Percentiles rank a stretch among this genome's conserved stretches.
Evolutionary conservation across 2,888 invertebrate species (phyloP).

Genomic region (Tenthredo distinguenda): DNA sequence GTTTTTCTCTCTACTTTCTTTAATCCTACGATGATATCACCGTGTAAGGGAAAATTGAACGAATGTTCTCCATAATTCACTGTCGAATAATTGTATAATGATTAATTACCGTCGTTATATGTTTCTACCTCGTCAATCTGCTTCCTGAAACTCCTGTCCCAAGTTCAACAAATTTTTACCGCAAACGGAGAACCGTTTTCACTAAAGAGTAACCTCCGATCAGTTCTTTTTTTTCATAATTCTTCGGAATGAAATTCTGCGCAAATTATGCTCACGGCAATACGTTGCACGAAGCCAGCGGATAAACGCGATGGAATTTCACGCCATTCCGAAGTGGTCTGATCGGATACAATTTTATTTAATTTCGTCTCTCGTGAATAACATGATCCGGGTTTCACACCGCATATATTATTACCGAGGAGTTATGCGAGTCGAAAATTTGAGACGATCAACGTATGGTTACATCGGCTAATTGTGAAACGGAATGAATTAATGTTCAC

Average conservation of each 20-base stretch:
- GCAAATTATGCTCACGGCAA: neutral
- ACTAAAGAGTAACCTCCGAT: neutral
- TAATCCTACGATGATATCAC: neutral
- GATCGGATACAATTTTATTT: neutral
- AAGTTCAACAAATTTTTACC: neutral
- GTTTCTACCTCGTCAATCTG: neutral
- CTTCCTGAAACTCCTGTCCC: neutral
- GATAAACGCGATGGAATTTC: neutral
- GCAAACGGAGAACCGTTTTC: neutral
- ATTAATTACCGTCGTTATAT: neutral
- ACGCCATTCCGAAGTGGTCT: neutral
- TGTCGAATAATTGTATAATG: neutral
- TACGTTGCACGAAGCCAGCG: neutral
- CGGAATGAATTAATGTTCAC: conserved; percentile 22
- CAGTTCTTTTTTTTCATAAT: neutral
- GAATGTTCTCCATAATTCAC: neutral
- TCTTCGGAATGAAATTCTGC: neutral
- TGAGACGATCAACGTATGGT: neutral
- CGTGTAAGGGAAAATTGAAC: neutral
- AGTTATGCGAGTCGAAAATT: neutral
- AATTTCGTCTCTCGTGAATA: neutral
- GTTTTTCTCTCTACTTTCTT: neutral
- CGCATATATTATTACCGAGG: conserved; percentile 30
- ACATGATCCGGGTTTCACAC: conserved; percentile 35
- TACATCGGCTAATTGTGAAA: conserved; percentile 7